Percentiles rank a stretch among this genome's conserved stretches.
These are phyloP conservation scores for Temnothorax unifasciatus DNA, from an alignment of 2,888 invertebrate species.

Conservation along the genomic window DNA sequence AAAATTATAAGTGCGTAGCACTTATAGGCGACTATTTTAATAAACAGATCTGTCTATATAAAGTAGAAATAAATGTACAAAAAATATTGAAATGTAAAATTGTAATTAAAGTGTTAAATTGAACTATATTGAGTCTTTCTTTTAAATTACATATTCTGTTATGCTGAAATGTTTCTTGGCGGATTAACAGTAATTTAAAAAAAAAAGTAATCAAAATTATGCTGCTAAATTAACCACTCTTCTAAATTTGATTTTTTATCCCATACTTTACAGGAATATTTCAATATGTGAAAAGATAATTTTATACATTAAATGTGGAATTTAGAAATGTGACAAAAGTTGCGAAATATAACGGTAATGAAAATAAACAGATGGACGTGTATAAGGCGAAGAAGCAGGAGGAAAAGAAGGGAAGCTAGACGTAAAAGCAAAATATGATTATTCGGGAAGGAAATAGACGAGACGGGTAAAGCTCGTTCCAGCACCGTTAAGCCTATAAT, in stretches of 20 bases:
- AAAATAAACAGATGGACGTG: background rate
- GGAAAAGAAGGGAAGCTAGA: background rate
- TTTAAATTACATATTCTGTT: background rate
- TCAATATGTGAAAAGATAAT: background rate
- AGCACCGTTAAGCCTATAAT: conserved; percentile 40
- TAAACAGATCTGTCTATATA: background rate
- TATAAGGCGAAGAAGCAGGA: background rate
- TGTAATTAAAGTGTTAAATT: background rate
- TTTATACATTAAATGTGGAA: background rate
- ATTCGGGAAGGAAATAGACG: conserved; percentile 17
- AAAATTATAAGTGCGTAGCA: background rate
- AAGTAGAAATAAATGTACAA: background rate
- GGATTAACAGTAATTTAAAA: background rate
- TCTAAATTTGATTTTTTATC: background rate
- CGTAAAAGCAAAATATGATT: conserved; percentile 31
- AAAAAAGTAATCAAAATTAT: background rate
- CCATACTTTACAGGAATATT: background rate
- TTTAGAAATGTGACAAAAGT: background rate
- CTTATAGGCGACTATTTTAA: background rate
- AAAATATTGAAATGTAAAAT: background rate
- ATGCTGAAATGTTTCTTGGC: background rate
- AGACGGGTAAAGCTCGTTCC: conserved; percentile 22
- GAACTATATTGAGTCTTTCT: background rate
- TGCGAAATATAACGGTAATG: background rate
- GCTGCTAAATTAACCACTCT: background rate